These are phyloP conservation scores for Panagrolaimus sp. DNA, from an alignment of 1,140 invertebrate species.

Conservation along the genomic window DNA sequence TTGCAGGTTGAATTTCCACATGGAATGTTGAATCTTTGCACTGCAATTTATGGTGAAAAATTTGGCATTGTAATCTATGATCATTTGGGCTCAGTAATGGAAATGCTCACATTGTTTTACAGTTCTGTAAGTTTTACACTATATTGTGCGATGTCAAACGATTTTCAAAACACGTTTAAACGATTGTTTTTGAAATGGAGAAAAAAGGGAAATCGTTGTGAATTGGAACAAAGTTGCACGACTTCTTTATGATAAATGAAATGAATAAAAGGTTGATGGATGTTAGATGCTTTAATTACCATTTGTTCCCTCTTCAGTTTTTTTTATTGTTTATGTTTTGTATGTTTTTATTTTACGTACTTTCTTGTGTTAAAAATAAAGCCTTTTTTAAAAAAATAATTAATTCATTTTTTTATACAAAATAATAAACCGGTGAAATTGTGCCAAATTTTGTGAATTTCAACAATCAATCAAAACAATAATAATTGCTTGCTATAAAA, in stretches of 20 bases:
- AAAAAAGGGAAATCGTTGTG: not conserved
- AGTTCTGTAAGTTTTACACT: constrained; percentile 13
- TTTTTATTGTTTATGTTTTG: no score
- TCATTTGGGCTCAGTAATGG: constrained; percentile 1
- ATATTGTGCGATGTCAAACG: constrained; percentile 14
- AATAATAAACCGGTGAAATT: no score
- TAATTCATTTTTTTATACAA: no score
- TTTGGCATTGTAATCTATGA: constrained; percentile 10
- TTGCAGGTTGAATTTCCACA: constrained; percentile 13
- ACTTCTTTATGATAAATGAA: not conserved
- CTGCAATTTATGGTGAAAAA: not conserved
- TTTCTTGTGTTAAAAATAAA: no score
- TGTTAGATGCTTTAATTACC: no score
- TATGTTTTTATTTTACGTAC: no score
- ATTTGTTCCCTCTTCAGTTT: no score
- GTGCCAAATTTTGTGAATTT: no score
- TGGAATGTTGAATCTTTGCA: not conserved
- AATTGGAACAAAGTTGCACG: not conserved
- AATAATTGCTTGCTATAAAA: no score
- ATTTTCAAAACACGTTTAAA: constrained; percentile 1
- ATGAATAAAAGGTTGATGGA: no score
- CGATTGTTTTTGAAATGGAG: not conserved
- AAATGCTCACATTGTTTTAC: constrained; percentile 16
- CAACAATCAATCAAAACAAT: no score
- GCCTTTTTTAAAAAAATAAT: no score